Base-by-base conservation (phyloP, 2,888 invertebrate genomes). In the Pollenia angustigena region DNA sequence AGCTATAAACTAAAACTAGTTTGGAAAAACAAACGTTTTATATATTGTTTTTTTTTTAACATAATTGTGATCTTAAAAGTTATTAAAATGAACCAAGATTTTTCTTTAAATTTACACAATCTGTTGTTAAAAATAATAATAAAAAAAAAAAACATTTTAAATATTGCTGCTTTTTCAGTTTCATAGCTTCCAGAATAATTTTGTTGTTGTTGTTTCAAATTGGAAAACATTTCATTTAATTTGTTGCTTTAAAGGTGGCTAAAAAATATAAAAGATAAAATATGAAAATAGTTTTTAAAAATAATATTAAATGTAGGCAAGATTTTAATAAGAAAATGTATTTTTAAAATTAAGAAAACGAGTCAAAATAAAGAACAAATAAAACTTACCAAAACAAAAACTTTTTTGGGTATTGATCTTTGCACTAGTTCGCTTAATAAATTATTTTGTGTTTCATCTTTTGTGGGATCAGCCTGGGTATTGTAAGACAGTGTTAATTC, bases 401-500 rank as follows among this genome's bases (percentile, higher is more conserved):
- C 93, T 84, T 91, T 92, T 81, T 93, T 93, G 71, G 93, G 93
- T 90, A 93, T 91, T 42, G 93, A 92, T 72, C 93, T 91, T 85
- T 93, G 92, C 56, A 93, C 93, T 87, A 93, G 89, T 87, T 93
- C 92, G 54, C 90, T 90, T 72, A 93, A 91, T 84, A 92, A 89
- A 81, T 88, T 90, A 87, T 92, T 92, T 87, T 92, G 91, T 87
- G 90, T 89, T 75, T 93, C 92, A 80, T 92, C 92, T 87, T 91
- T 92, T 54, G 90, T 91, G 3, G 92, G 92, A 90, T 93, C 92
- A 11, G 91, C 91, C 87, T 92, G 90, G 1, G 91, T 92, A 81
- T 93, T 93, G 89, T 93, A 93, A 88, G 92, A 92, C 81, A 93
- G 85, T 14, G 91, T 89, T 18, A 93, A 87, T 74, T 93, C 93